A percentile compares a stretch with the other conserved stretches of the same genome.
phyloP scores from a whole-genome alignment of 1,140 invertebrate genomes.

The Callitettix versicolor region DNA sequence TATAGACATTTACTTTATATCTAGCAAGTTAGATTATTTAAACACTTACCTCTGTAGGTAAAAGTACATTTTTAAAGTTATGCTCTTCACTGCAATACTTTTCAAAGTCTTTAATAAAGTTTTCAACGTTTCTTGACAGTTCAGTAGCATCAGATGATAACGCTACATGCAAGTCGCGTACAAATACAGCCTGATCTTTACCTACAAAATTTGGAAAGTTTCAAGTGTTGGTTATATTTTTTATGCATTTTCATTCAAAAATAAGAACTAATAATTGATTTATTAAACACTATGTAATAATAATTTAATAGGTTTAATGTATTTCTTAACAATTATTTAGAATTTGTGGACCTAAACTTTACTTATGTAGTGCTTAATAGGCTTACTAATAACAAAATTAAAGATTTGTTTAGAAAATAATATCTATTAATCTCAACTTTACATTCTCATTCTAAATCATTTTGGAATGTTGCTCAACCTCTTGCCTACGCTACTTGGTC shows the following conservation, averaged over 20 bases:
- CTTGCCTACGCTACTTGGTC: too few species aligned
- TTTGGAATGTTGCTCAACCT: too few species aligned
- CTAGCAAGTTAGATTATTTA: too few species aligned
- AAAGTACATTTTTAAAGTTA: conserved; percentile 8
- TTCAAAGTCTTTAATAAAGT: conserved; percentile 12
- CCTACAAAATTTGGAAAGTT: conserved; percentile 1
- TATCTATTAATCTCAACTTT: too few species aligned
- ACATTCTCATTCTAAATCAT: too few species aligned
- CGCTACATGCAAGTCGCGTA: neutral
- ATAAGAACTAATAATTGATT: neutral
- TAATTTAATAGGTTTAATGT: neutral
- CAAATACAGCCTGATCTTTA: conserved; percentile 12
- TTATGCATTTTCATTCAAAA: neutral
- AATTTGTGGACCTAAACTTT: neutral
- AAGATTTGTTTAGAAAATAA: too few species aligned
- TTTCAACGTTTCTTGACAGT: conserved; percentile 2
- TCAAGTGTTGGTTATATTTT: neutral
- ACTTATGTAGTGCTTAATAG: neutral
- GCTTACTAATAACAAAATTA: neutral
- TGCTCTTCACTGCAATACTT: conserved; percentile 3
- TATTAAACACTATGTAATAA: neutral
- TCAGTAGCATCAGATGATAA: neutral
- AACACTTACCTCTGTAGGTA: conserved; percentile 8
- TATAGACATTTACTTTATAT: too few species aligned
- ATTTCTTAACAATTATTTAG: neutral